Evolutionary conservation across 37 sponge, comb jelly and placozoan species (phyloP).

Genomic region (Mnemiopsis leidyi): DNA sequence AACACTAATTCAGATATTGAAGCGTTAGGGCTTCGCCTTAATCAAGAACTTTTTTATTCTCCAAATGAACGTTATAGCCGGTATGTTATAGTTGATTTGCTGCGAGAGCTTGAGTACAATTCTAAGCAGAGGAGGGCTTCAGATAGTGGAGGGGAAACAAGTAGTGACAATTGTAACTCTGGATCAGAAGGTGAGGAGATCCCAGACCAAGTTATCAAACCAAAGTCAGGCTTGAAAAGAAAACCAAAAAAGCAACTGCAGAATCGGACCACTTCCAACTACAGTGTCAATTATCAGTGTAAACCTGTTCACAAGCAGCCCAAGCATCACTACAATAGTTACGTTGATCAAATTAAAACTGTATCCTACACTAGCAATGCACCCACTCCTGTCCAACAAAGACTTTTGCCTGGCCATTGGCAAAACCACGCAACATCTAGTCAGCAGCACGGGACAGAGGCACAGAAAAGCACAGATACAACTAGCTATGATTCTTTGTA

Average conservation of each 20-base stretch:
- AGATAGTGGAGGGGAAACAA: neutral
- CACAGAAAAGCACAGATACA: neutral
- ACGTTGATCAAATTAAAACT: neutral
- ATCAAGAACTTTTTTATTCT: slow-evolving; percentile 18
- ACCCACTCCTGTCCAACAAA: neutral
- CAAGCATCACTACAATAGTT: neutral
- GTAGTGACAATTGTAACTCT: neutral
- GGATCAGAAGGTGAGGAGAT: neutral
- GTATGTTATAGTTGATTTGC: neutral
- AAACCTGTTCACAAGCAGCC: neutral
- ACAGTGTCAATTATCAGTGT: slow-evolving; percentile 16
- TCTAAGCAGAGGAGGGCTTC: neutral
- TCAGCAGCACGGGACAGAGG: neutral
- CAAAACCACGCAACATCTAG: neutral
- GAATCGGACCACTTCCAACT: neutral
- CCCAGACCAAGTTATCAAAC: neutral
- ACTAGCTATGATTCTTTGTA: neutral
- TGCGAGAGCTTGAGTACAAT: neutral
- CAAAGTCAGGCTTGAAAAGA: neutral
- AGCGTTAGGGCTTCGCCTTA: neutral
- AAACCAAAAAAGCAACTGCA: neutral
- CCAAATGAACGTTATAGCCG: slow-evolving; percentile 1
- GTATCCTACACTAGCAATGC: too few relatives aligned
- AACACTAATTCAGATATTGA: slow-evolving; percentile 46
- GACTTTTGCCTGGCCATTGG: neutral